Conservation (phyloP, 2,113 vertebrate genomes). For the Poeciliopsis prolifica region DNA sequence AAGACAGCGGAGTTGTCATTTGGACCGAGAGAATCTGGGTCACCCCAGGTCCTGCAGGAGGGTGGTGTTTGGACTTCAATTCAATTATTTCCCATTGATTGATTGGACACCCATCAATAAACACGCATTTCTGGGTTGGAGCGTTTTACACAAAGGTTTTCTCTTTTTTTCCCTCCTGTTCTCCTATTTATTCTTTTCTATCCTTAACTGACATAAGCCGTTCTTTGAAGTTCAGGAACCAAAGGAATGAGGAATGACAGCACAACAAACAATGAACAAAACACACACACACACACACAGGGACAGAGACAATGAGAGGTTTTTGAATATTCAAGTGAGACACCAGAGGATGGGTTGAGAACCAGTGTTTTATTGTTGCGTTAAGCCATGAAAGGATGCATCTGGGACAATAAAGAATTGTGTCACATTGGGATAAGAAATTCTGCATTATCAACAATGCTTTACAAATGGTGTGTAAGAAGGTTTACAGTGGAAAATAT, state of each 20-base stretch:
- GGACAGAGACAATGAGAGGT: constrained; percentile 72
- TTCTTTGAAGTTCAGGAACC: constrained; percentile 76
- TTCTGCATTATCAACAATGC: constrained; percentile 70
- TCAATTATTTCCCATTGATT: constrained; percentile 79
- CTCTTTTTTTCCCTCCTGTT: constrained; percentile 19
- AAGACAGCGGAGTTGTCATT: constrained; percentile 42
- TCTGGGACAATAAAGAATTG: constrained; percentile 77
- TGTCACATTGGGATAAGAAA: constrained; percentile 69
- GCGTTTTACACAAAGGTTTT: constrained; percentile 45
- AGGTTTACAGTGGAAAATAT: constrained; percentile 62
- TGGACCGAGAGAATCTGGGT: constrained; percentile 66
- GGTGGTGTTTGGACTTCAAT: constrained; percentile 55
- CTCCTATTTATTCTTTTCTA: constrained; percentile 64
- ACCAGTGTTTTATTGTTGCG: constrained; percentile 76
- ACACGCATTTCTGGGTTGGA: constrained; percentile 47
- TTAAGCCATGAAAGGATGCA: constrained; percentile 75
- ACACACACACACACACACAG: constrained; percentile 19
- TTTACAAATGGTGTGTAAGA: constrained; percentile 71
- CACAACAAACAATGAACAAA: constrained; percentile 81
- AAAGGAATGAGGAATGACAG: constrained; percentile 70
- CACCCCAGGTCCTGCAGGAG: constrained; percentile 59
- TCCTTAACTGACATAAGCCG: constrained; percentile 72
- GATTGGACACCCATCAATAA: constrained; percentile 73
- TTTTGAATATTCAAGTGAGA: constrained; percentile 77
- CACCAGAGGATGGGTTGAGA: constrained; percentile 59